Conservation (phyloP, 1,140 invertebrate genomes). For the Matsumurasca onukii region DNA sequence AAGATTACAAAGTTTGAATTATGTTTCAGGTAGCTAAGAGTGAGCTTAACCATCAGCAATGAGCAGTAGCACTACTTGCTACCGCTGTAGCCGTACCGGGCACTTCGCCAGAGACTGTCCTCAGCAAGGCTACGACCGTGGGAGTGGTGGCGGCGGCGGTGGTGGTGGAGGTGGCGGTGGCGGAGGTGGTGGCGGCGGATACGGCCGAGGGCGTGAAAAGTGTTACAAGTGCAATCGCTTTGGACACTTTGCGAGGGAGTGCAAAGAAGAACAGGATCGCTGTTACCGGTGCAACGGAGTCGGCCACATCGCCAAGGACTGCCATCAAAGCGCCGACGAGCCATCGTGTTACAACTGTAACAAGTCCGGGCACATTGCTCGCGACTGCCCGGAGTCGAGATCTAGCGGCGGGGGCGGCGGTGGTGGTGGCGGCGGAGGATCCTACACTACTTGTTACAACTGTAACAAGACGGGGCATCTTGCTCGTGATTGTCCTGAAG, state of each 20-base stretch:
- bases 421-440: conserved; percentile 14
- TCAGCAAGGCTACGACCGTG: conserved; percentile 47
- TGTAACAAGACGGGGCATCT: conserved; percentile 88
- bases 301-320: conserved; percentile 89
- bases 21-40: neutral
- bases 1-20: too few species aligned
- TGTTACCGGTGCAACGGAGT: conserved; percentile 84
- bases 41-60: neutral
- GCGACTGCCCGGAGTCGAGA: conserved; percentile 77
- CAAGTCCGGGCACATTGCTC: conserved; percentile 84
- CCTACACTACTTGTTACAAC: conserved; percentile 75
- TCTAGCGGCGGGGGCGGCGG: conserved; percentile 42
- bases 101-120: conserved; percentile 86
- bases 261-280: conserved; percentile 78
- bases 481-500: conserved; percentile 83
- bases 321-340: conserved; percentile 75
- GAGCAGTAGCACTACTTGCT: conserved; percentile 79
- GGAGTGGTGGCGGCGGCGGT: conserved; percentile 49
- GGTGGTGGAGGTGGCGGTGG: conserved; percentile 48
- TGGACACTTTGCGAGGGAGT: conserved; percentile 91
- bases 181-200: conserved; percentile 55
- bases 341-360: conserved; percentile 88
- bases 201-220: conserved; percentile 67
- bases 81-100: conserved; percentile 85
- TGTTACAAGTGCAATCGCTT: conserved; percentile 95